Base-by-base conservation (phyloP, 1,140 invertebrate species). In the Heliothis subflexa region DNA sequence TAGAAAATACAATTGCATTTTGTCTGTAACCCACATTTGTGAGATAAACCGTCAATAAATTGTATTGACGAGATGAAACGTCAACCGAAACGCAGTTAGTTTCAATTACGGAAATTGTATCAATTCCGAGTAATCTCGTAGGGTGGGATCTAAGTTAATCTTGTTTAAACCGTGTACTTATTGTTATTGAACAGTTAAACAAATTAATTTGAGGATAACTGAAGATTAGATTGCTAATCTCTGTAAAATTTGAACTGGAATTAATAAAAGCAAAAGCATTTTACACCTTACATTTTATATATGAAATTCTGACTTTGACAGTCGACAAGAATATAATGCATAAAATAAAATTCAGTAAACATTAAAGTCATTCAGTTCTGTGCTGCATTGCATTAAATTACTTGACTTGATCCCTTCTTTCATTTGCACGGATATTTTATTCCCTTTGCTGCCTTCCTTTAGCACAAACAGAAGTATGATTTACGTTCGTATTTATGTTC, bases 81-180 rank as follows among this genome's bases (percentile, higher is more conserved):
- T 70, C 66, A 52, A 52, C 12, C 66, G 18, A 50, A 70, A 50
- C 47, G 47, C 14, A 52, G 45, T 62, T 62, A 62, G 61, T 70
- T 70, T 70, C 47, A 45, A 70, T 70, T 70, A 70, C 47, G 18
- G 47, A 70, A 70, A 70, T 70, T 49, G 66, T 52, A 70, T 52
- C 47, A 70, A 49, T 70, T 49, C 13, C 9, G 50, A 28, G 47
- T 49, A 25, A 70, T 70, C 47, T 66, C 61, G n/a, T 10, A 66
- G 62, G 3, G n/a, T 5, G 16, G 33, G 62, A 13, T 66, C 40
- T 47, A 47, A 47, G n/a, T 66, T 47, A 62, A 66, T 66, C 28
- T 45, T 62, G 28, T 45, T 62, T 62, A 62, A 62, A 62, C 33
- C 33, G 7, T 2, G 28, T n/a, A 61, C 9, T 62, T n/a, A 40